Evolutionary conservation across 2,113 vertebrate species (phyloP), one percentile per base, ranked within the genome.

Genomic region (Microtus oregoni): DNA sequence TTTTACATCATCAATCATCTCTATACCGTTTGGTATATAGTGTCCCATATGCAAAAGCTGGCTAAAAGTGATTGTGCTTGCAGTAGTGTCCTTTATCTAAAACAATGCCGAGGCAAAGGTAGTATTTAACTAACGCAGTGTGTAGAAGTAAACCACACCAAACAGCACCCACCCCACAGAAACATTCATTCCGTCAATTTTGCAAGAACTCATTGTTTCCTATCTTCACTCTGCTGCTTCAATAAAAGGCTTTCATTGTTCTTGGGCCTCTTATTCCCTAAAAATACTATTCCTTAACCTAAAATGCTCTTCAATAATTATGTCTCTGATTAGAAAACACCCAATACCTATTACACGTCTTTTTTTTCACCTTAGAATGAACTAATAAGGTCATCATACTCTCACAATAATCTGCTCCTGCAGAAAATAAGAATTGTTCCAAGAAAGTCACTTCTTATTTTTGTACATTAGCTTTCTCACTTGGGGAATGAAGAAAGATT

Each of bases 401-500:
- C 20, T 91, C 2, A 52, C 65, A 83, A 70, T n/a, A 94, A 75
- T 10, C 26, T 86, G 10, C 24, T 89, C 20, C 22, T 13, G 5
- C 7, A 72, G 52, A 93, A 94, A 95, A 87, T 75, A 13, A 96
- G 55, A 94, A 91, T 26, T 55, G 20, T 79, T 89, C 15, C 68
- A 89, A 70, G 32, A 92, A 89, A 96, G 55, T 76, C 77, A 94
- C 44, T 95, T 94, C 85, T 83, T 87, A 72, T 93, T 93, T 92
- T 79, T 38, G 10, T 86, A 47, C 85, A 70, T 95, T 91, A 92
- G 92, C n/a, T 87, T 96, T 90, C 91, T 91, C n/a, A 91, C 65
- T 85, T 86, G 44, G 38, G 72, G 95, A 97, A 93, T 95, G 86
- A 95, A 96, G 55, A 89, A 96, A 94, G 68, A 91, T 91, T 96